phyloP scores from a whole-genome alignment of 1,140 invertebrate species.

The Battus philenor region DNA sequence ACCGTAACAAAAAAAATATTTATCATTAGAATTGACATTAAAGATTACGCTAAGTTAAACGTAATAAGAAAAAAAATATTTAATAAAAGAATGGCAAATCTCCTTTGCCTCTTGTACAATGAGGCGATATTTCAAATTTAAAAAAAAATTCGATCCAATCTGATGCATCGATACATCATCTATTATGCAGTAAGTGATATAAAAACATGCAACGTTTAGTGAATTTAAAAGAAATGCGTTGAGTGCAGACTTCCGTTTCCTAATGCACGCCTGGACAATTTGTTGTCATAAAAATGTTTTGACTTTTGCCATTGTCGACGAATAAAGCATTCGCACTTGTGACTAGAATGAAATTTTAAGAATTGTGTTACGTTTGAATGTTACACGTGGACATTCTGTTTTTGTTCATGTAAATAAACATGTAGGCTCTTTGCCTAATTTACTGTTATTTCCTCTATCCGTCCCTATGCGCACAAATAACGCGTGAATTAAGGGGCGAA shows the following conservation, averaged over 20 bases:
- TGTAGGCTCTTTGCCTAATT: too few relatives aligned
- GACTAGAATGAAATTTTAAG: constrained; percentile 38
- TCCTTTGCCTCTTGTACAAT: too few relatives aligned
- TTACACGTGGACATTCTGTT: not conserved
- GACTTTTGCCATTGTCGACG: constrained; percentile 41
- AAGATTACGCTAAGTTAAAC: too few relatives aligned
- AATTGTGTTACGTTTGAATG: constrained; percentile 21
- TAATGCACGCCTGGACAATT: constrained; percentile 39
- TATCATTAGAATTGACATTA: too few relatives aligned
- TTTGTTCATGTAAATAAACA: too few relatives aligned
- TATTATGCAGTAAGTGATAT: constrained; percentile 7
- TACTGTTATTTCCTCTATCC: too few relatives aligned
- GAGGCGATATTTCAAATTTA: not conserved
- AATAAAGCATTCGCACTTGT: constrained; percentile 39
- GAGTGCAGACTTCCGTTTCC: constrained; percentile 41
- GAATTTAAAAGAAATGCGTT: constrained; percentile 24
- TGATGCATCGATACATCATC: constrained; percentile 32
- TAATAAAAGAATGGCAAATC: too few relatives aligned
- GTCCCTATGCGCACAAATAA: too few relatives aligned
- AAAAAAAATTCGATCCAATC: not conserved
- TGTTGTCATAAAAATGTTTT: constrained; percentile 53
- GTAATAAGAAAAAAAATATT: too few relatives aligned
- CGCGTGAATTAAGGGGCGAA: too few relatives aligned
- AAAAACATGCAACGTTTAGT: constrained; percentile 26
- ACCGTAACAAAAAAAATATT: too few relatives aligned